phyloP scores from a whole-genome alignment of 2,888 invertebrate genomes.

The Panzeria rudis region DNA sequence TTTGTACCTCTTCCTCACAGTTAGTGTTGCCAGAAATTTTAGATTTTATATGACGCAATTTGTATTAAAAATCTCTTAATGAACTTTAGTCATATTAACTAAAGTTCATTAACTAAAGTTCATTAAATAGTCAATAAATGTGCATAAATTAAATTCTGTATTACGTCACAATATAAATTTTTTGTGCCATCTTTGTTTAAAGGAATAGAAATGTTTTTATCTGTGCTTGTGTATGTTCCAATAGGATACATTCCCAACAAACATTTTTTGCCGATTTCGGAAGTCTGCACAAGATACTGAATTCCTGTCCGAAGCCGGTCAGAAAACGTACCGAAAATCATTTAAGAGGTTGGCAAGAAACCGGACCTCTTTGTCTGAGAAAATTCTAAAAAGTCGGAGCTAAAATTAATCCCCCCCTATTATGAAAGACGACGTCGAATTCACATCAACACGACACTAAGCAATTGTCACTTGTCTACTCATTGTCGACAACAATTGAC shows the following conservation, averaged over 20 bases:
- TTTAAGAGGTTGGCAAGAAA: no score
- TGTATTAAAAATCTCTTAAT: not conserved
- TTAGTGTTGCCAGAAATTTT: slow-evolving; percentile 45
- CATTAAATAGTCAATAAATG: not conserved
- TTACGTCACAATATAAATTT: slow-evolving; percentile 6
- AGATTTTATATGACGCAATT: not conserved
- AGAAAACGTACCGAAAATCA: no score
- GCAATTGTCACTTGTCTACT: no score
- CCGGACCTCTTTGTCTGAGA: no score
- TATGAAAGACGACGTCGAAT: no score
- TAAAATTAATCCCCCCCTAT: no score
- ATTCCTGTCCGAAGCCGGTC: no score
- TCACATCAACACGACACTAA: no score
- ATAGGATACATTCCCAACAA: not conserved
- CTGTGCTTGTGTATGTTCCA: not conserved
- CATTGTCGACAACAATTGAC: no score
- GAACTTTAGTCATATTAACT: not conserved
- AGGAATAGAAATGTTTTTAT: not conserved
- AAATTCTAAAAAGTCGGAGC: no score
- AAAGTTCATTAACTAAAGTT: not conserved
- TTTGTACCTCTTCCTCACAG: slow-evolving; percentile 4
- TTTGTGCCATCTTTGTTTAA: not conserved
- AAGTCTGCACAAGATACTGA: no score
- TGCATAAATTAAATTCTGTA: not conserved
- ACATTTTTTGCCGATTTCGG: no score